A percentile compares a stretch with the other conserved stretches of the same genome.
Conservation (phyloP, 2,113 vertebrate genomes). For the western clawed frog (Xenopus tropicalis) region DNA sequence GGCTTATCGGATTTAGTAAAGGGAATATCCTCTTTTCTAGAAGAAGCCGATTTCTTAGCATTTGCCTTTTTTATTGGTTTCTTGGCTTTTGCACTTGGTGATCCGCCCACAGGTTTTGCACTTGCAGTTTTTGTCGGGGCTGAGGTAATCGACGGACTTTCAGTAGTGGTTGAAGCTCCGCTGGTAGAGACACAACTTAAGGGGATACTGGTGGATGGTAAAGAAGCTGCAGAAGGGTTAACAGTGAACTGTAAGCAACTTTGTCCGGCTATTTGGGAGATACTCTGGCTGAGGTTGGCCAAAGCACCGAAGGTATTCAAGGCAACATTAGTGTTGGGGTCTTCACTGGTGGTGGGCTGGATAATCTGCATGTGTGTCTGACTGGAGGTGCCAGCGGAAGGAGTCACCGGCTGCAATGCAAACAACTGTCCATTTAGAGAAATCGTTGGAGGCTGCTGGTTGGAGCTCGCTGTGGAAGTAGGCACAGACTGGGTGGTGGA, state of each 20-base stretch:
- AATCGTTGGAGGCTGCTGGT: constrained; percentile 86
- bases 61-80: constrained; percentile 71
- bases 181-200: constrained; percentile 54
- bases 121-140: constrained; percentile 52
- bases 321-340: constrained; percentile 89
- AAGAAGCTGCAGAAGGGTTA: constrained; percentile 53
- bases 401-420: constrained; percentile 88
- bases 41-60: constrained; percentile 63
- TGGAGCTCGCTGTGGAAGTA: constrained; percentile 60
- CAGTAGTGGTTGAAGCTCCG: constrained; percentile 48
- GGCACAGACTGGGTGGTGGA: constrained; percentile 62
- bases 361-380: constrained; percentile 88
- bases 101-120: constrained; percentile 43
- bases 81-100: constrained; percentile 62
- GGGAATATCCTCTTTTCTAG: constrained; percentile 50
- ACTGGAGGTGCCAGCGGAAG: constrained; percentile 74
- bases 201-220: constrained; percentile 20
- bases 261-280: constrained; percentile 86
- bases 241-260: constrained; percentile 68
- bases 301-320: constrained; percentile 93
- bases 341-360: constrained; percentile 88
- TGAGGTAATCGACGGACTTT: constrained; percentile 50
- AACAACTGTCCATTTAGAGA: constrained; percentile 95
- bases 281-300: constrained; percentile 93
- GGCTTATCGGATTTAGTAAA: constrained; percentile 52